phyloP scores from a whole-genome alignment of 2,888 invertebrate genomes.

The Maniola hyperantus region DNA sequence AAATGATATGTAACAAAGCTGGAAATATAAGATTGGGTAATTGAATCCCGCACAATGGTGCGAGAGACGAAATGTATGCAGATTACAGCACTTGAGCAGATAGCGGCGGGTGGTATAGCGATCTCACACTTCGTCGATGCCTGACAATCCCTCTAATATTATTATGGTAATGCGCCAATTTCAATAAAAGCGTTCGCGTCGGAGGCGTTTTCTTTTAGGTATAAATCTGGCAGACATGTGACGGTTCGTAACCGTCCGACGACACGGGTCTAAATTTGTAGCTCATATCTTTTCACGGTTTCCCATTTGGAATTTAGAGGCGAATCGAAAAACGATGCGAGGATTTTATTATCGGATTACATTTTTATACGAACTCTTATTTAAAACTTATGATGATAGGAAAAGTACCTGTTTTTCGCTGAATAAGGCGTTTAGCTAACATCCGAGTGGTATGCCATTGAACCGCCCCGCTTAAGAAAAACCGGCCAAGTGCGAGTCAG shows the following conservation, averaged over 20 bases:
- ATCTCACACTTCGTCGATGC: slow-evolving; percentile 75
- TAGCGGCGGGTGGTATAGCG: slow-evolving; percentile 65
- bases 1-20: slow-evolving; percentile 51
- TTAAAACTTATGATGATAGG: too few species aligned
- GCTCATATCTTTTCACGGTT: slow-evolving; percentile 64
- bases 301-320: slow-evolving; percentile 54
- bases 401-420: too few species aligned
- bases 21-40: slow-evolving; percentile 68
- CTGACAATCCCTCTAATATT: slow-evolving; percentile 80
- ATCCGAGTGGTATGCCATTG: slow-evolving; percentile 45
- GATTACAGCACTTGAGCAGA: slow-evolving; percentile 53
- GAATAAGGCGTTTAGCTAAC: slow-evolving; percentile 44
- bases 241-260: slow-evolving; percentile 52
- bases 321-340: slow-evolving; percentile 49
- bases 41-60: slow-evolving; percentile 69
- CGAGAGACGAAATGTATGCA: slow-evolving; percentile 64
- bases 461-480: too few species aligned
- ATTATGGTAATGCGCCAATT: slow-evolving; percentile 81
- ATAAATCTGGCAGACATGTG: slow-evolving; percentile 72
- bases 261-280: slow-evolving; percentile 71
- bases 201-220: slow-evolving; percentile 68
- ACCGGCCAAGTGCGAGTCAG: too few species aligned
- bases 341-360: slow-evolving; percentile 31
- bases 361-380: slow-evolving; percentile 19
- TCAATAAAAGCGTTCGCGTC: slow-evolving; percentile 77